Conservation (phyloP, 2,797 vertebrate species). For the Carduelis carduelis region DNA sequence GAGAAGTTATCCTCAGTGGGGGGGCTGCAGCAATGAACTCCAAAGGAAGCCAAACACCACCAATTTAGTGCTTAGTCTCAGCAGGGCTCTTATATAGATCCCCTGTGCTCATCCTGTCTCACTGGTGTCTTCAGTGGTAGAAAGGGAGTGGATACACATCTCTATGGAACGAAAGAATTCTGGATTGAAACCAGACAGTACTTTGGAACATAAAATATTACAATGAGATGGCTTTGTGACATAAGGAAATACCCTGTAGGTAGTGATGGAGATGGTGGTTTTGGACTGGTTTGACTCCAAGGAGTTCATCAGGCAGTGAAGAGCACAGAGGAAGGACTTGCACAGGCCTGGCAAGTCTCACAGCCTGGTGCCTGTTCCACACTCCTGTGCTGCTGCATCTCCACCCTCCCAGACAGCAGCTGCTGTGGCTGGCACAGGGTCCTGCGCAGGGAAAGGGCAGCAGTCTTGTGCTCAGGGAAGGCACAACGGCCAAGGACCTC, state of each 20-base stretch:
- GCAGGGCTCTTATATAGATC: background rate
- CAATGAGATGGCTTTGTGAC: background rate
- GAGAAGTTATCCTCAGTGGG: background rate
- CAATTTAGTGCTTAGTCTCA: background rate
- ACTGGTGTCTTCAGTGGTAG: background rate
- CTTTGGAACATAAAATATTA: background rate
- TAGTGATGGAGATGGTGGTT: background rate
- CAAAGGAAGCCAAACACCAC: background rate
- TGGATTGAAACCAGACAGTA: background rate
- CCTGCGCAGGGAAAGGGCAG: background rate
- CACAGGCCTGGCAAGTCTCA: background rate
- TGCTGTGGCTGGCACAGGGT: background rate
- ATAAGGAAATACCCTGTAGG: background rate
- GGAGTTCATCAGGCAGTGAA: background rate
- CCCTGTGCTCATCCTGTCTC: background rate
- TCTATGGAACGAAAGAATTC: background rate
- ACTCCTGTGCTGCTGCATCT: fast-evolving
- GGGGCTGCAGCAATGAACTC: background rate
- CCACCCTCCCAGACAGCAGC: background rate
- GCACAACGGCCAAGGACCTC: background rate
- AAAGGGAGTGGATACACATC: background rate
- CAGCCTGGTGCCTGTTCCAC: background rate
- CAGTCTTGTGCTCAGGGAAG: background rate
- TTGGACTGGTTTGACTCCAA: background rate
- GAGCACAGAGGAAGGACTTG: background rate